Evolutionary conservation across 2,113 vertebrate genomes (phyloP), one percentile per base, ranked within the genome.

Genomic region (Henicopernis longicauda): DNA sequence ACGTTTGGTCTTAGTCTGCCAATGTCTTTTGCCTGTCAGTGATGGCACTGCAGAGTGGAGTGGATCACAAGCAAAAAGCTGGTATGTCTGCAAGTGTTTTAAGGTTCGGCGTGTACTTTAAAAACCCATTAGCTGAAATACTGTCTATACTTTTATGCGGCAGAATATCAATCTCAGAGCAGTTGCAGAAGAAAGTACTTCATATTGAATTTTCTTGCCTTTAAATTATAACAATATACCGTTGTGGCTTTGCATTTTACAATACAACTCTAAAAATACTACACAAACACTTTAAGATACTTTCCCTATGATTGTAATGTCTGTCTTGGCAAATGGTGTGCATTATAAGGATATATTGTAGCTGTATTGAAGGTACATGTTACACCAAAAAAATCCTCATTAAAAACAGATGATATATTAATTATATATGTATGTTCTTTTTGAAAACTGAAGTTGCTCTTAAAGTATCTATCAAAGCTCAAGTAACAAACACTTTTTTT

Each of bases 181-280:
- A 72, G 36, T 36, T 73, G 72, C 52, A 38, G 49, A 29, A 89
- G 69, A 86, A 89, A 74, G 55, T 72, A 58, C 47, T 90, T 72
- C 36, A 85, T 91, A 87, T 80, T 94, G 69, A 85, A 69, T 95
- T 94, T 91, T 57, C 74, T 89, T 91, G 78, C 78, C 69, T 93
- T 96, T 76, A 82, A 36, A 71, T 80, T 79, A 57, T 45, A 76
- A 50, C n/a, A 25, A 65, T 58, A 34, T 22, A 12, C 15, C 81
- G 29, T 40, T 62, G 74, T 58, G 80, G 85, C 67, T 96, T 83
- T 71, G 65, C 29, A 3, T 93, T 93, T 96, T 67, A 31, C 0
- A 80, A 23, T 32, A 9, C 27, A 7, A 6, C 31, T 90, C 79
- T 69, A 83, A 93, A 96, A 90, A 73, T 83, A 88, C 50, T 54